Evolutionary conservation across 2,113 vertebrate species (phyloP), one percentile per base, ranked within the genome.

Genomic region (Callipepla californica): DNA sequence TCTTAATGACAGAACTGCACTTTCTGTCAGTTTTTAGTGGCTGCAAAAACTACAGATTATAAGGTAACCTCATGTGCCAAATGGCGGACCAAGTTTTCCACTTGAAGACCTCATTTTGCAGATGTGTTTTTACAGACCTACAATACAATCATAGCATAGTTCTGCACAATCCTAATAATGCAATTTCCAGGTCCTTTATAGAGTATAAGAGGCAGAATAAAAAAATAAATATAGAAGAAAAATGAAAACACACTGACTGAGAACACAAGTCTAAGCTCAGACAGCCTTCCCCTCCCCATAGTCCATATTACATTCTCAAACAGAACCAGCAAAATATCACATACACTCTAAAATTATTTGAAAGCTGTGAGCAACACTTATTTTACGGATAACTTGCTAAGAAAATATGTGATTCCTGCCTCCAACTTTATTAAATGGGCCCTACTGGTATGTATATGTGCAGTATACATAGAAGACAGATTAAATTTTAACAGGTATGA

Each of bases 401-500:
- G 8, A 15, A 65, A 42, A 85, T 21, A 55, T 34, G 55, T 1
- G 1, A 85, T 15, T 76, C 58, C 28, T 72, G 20, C 18, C 38
- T 66, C 65, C 13, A 19, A 59, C n/a, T 87, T 85, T 9, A 69
- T 42, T 66, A 42, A 55, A 57, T 69, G 34, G 65, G 30, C 44
- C 57, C 50, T 63, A 38, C 36, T 53, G 30, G 7, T 32, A 8
- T 48, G 50, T 0, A 0, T 47, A n/a, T 0, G 1, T 74, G 36
- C n/a, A 25, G 38, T 25, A 19, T 34, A 45, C 13, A 34, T 11
- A 65, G 85, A 70, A 93, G 32, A 44, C 22, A 28, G 9, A 25
- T 6, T 22, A 30, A 3, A 69, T 51, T 17, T 40, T 55, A 68
- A 28, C 4, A 72, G 26, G 22, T 21, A 65, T 30, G 15, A 50